Evolutionary conservation across 2,113 vertebrate genomes (phyloP).

Genomic region (Laterallus jamaicensis): DNA sequence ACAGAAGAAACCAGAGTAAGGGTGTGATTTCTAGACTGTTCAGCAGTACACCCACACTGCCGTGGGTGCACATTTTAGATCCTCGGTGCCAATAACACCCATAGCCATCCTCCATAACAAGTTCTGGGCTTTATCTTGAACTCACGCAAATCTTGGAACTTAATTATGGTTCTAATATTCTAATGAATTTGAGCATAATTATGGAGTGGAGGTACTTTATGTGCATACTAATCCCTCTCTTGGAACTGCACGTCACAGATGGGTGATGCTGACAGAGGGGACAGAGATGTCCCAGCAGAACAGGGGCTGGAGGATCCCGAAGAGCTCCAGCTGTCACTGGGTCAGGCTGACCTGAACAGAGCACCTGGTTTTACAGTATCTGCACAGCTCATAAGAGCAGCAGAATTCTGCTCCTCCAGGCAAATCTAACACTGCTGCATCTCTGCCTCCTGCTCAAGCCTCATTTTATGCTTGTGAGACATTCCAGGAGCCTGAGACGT

Average conservation of each 20-base stretch:
- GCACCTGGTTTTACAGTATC: neutral
- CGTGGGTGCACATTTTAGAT: neutral
- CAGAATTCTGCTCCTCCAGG: neutral
- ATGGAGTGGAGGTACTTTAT: neutral
- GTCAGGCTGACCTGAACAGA: neutral
- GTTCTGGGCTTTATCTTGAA: neutral
- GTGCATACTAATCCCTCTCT: conserved; percentile 24
- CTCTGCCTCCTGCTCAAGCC: neutral
- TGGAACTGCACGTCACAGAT: no score
- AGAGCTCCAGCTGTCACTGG: neutral
- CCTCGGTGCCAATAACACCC: neutral
- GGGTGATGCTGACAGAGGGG: neutral
- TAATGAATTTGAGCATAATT: conserved; percentile 62
- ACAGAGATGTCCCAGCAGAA: neutral
- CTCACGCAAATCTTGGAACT: neutral
- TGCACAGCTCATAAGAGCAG: neutral
- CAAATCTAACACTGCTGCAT: neutral
- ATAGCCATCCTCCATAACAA: neutral
- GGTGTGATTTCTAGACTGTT: neutral
- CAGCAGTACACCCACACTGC: neutral
- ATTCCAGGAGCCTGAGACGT: neutral
- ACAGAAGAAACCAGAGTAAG: neutral
- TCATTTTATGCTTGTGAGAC: neutral
- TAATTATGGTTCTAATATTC: conserved; percentile 58
- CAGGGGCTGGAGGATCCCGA: neutral